phyloP scores from a whole-genome alignment of 2,797 vertebrate genomes.

The Staurois parvus region DNA sequence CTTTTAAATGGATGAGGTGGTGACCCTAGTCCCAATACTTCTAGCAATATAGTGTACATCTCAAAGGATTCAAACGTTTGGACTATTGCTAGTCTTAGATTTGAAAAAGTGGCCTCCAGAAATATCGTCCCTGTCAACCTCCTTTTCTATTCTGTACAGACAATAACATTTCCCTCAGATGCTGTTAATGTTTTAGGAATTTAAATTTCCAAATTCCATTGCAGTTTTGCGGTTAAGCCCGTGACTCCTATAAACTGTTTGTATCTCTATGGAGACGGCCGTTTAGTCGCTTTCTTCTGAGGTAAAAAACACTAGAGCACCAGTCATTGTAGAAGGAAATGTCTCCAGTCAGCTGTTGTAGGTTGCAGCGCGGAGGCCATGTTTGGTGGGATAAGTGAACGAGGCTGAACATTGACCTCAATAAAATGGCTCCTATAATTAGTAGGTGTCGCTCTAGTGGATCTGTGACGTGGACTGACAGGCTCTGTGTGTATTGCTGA shows the following conservation, averaged over 20 bases:
- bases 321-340: not conserved
- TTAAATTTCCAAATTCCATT: too few relatives aligned
- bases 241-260: not conserved
- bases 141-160: too few relatives aligned
- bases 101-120: too few relatives aligned
- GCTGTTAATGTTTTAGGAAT: too few relatives aligned
- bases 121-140: too few relatives aligned
- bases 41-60: too few relatives aligned
- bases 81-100: too few relatives aligned
- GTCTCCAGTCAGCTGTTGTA: not conserved
- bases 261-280: not conserved
- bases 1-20: too few relatives aligned
- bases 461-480: conserved; percentile 13
- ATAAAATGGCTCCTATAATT: not conserved
- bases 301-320: not conserved
- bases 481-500: not conserved
- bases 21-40: too few relatives aligned
- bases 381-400: not conserved
- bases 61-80: too few relatives aligned
- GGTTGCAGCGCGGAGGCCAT: conserved; percentile 2
- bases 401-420: not conserved
- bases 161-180: too few relatives aligned
- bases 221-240: too few relatives aligned
- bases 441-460: not conserved
- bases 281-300: not conserved